A percentile compares a stretch with the other conserved stretches of the same genome.
Evolutionary conservation across 1,140 invertebrate species (phyloP).

Genomic region (Trichonephila inaurata): DNA sequence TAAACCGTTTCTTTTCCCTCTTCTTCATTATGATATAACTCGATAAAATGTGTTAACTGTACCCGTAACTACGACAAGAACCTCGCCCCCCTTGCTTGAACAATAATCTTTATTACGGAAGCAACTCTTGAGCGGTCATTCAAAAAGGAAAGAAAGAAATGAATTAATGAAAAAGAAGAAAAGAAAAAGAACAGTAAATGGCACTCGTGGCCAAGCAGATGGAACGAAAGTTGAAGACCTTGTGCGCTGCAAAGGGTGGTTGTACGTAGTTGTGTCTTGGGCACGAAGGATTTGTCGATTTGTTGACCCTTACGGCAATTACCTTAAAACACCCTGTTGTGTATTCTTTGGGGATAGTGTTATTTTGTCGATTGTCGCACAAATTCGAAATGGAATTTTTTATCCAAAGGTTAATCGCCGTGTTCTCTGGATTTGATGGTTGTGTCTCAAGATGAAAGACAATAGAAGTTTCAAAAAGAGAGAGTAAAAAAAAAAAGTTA

Average conservation of each 20-base stretch:
- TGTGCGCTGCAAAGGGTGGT: neutral
- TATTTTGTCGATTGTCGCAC: neutral
- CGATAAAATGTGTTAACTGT: conserved; percentile 35
- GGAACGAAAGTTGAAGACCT: conserved; percentile 37
- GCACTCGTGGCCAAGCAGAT: neutral
- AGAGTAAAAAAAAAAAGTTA: too few relatives aligned
- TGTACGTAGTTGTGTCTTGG: neutral
- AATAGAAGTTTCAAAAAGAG: neutral
- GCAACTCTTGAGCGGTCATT: conserved; percentile 33
- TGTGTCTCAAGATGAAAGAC: neutral
- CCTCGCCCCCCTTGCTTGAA: neutral
- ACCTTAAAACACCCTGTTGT: neutral
- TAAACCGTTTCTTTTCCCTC: neutral
- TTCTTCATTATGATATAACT: conserved; percentile 23
- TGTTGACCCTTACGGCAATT: conserved; percentile 20
- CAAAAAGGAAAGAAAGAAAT: conserved; percentile 38
- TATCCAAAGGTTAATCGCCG: neutral
- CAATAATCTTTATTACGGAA: conserved; percentile 31
- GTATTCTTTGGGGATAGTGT: neutral
- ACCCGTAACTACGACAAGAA: conserved; percentile 18
- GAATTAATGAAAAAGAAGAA: conserved; percentile 11
- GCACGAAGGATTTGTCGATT: neutral
- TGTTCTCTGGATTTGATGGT: neutral
- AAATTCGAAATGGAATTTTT: neutral
- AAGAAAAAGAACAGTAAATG: neutral